These are phyloP conservation scores for Heliconius sara DNA, from an alignment of 2,888 invertebrate species.

Conservation along the genomic window DNA sequence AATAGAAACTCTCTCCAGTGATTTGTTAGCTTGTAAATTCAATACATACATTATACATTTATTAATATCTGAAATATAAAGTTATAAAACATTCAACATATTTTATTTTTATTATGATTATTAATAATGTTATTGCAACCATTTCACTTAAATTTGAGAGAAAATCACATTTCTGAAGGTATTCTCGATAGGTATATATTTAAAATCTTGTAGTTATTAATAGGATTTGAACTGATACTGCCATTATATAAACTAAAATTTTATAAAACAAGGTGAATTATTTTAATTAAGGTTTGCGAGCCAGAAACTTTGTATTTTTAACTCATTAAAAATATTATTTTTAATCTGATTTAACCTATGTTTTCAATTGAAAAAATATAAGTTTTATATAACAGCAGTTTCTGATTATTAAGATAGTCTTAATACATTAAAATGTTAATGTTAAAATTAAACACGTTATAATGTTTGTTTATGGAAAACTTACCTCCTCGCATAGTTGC, in stretches of 20 bases:
- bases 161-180: conserved; percentile 56
- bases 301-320: not conserved
- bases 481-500: conserved; percentile 96
- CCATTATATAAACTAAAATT: conserved; percentile 18
- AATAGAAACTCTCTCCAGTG: conserved; percentile 63
- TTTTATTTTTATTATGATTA: conserved; percentile 20
- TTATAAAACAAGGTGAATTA: not conserved
- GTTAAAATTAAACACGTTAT: conserved; percentile 9
- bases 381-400: conserved; percentile 36
- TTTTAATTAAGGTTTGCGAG: too few species aligned
- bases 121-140: not conserved
- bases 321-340: too few species aligned
- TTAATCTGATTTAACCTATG: not conserved
- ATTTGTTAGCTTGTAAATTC: conserved; percentile 54
- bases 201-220: conserved; percentile 39
- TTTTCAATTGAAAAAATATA: not conserved
- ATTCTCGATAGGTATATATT: conserved; percentile 59
- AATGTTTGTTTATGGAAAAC: conserved; percentile 55
- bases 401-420: too few species aligned
- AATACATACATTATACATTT: conserved; percentile 43
- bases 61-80: conserved; percentile 41
- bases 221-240: conserved; percentile 23
- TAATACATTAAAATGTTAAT: conserved; percentile 5
- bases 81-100: conserved; percentile 22
- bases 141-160: not conserved